Conservation (phyloP, 2,888 invertebrate genomes). For the Athetis lepigone region DNA sequence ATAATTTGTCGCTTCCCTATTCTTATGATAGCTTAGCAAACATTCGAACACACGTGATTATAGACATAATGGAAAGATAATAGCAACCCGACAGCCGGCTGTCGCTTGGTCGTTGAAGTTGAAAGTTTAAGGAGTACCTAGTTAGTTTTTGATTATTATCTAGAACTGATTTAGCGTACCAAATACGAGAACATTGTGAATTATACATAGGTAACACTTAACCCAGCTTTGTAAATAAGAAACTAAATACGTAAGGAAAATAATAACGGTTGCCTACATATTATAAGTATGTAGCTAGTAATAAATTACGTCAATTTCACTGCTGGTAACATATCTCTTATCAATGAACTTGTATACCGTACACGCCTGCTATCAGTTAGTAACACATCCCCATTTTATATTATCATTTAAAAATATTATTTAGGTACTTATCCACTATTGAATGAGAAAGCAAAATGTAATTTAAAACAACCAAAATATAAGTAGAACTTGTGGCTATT, state of each 20-base stretch:
- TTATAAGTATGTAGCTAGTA: not conserved
- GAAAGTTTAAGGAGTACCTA: too few relatives aligned
- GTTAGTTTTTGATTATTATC: not conserved
- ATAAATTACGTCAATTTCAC: not conserved
- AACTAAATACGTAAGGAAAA: not conserved
- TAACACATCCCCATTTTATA: constrained; percentile 1
- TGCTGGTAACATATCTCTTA: not conserved
- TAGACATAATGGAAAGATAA: too few relatives aligned
- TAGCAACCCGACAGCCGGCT: too few relatives aligned
- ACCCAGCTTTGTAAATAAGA: not conserved
- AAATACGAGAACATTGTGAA: constrained; percentile 7
- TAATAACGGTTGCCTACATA: too few relatives aligned
- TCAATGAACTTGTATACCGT: not conserved
- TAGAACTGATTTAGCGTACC: constrained; percentile 2
- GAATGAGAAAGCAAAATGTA: not conserved
- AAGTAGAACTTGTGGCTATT: not conserved
- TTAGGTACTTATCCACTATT: not conserved
- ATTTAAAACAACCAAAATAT: too few relatives aligned
- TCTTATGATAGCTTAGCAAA: not conserved
- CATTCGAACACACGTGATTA: too few relatives aligned
- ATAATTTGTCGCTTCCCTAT: constrained; percentile 13
- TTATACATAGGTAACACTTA: not conserved
- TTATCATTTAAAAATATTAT: not conserved
- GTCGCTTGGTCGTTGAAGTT: too few relatives aligned
- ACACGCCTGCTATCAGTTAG: constrained; percentile 10